A percentile compares a stretch with the other conserved stretches of the same genome.
These are phyloP conservation scores for Pagetopsis macropterus DNA, from an alignment of 2,797 vertebrate species.

Conservation along the genomic window DNA sequence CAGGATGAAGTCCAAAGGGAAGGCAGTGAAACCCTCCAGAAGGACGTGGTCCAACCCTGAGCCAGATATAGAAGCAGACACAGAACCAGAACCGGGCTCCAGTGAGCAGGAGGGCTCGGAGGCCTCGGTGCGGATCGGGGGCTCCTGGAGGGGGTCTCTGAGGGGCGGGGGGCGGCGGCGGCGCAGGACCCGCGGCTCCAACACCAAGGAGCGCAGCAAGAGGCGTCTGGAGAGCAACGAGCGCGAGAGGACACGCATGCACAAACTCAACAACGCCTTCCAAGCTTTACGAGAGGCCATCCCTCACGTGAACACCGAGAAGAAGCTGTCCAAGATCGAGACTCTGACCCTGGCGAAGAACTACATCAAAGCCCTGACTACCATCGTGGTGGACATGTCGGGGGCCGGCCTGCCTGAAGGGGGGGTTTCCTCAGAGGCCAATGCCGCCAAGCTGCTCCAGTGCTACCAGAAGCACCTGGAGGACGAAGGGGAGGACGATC, in stretches of 20 bases:
- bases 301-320: constrained; percentile 93
- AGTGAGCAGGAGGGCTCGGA: constrained; percentile 87
- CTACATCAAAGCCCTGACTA: constrained; percentile 96
- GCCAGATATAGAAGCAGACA: constrained; percentile 74
- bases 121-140: constrained; percentile 81
- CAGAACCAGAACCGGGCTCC: constrained; percentile 73
- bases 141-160: constrained; percentile 79
- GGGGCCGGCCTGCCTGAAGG: constrained; percentile 83
- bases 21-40: constrained; percentile 83
- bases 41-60: constrained; percentile 79
- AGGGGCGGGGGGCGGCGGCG: constrained; percentile 67
- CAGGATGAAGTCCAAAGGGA: constrained; percentile 93
- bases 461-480: constrained; percentile 89
- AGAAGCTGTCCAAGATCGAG: constrained; percentile 99
- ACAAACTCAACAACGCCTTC: constrained; percentile 98
- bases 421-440: constrained; percentile 75
- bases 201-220: constrained; percentile 86
- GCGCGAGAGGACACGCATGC: constrained; percentile 96
- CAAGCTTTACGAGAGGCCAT: constrained; percentile 95
- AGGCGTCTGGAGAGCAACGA: constrained; percentile 96
- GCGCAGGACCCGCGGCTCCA: constrained; percentile 75
- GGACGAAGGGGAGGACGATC: constrained; percentile 83
- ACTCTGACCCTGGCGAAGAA: constrained; percentile 98
- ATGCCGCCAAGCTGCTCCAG: constrained; percentile 86
- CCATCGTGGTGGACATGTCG: constrained; percentile 94